Evolutionary conservation across 2,888 invertebrate genomes (phyloP).

Genomic region (Pasiphila rectangulata): DNA sequence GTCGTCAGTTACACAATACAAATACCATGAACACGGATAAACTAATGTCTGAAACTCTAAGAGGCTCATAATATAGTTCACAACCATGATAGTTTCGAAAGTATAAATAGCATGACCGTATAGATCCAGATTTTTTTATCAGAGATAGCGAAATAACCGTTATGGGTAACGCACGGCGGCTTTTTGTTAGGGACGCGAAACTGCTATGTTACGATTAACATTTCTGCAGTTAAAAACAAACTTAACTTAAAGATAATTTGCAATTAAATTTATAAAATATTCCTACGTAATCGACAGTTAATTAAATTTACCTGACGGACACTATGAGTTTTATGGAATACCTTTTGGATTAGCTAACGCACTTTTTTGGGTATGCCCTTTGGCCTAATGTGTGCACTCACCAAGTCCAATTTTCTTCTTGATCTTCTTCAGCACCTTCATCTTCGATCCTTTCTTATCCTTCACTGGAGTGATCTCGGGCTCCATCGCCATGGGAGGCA

Average conservation of each 20-base stretch:
- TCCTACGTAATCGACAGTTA: too few relatives aligned
- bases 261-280: too few relatives aligned
- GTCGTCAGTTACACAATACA: too few relatives aligned
- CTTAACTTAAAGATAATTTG: too few relatives aligned
- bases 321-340: background rate
- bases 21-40: too few relatives aligned
- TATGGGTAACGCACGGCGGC: conserved; percentile 14
- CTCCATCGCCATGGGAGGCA: conserved; percentile 73
- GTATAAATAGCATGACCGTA: background rate
- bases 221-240: background rate
- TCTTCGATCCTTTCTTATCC: conserved; percentile 83
- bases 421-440: conserved; percentile 94
- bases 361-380: too few relatives aligned
- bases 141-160: conserved; percentile 23
- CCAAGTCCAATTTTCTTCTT: conserved; percentile 93
- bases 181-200: too few relatives aligned
- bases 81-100: too few relatives aligned
- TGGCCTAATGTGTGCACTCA: conserved; percentile 83
- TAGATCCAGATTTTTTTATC: conserved; percentile 13
- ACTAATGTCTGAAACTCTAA: too few relatives aligned
- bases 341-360: conserved; percentile 46
- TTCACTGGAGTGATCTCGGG: conserved; percentile 71
- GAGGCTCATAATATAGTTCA: too few relatives aligned
- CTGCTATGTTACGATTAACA: background rate
- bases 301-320: too few relatives aligned